Evolutionary conservation across 2,888 invertebrate species (phyloP).

Genomic region (Mesochorus sp.): DNA sequence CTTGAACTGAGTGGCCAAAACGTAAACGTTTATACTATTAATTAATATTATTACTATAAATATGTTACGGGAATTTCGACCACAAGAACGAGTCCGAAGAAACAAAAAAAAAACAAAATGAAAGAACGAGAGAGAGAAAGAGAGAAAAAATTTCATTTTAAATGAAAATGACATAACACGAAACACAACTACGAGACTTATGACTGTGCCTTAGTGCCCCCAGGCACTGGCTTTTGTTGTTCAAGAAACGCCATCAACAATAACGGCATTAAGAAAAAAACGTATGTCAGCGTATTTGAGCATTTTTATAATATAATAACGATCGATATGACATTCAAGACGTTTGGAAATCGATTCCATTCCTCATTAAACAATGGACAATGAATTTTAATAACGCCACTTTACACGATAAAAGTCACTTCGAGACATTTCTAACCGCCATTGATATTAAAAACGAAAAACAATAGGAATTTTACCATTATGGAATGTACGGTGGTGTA

Average conservation of each 20-base stretch:
- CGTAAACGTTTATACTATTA: slow-evolving; percentile 80
- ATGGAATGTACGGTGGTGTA: no score
- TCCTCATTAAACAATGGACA: no score
- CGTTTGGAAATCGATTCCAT: no score
- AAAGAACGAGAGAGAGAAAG: neutral
- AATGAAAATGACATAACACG: slow-evolving; percentile 22
- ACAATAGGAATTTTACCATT: no score
- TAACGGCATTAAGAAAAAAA: slow-evolving; percentile 66
- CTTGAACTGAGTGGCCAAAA: slow-evolving; percentile 81
- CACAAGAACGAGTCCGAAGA: neutral
- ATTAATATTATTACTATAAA: slow-evolving; percentile 55
- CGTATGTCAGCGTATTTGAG: slow-evolving; percentile 70
- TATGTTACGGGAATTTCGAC: slow-evolving; percentile 44
- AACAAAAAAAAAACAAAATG: no score
- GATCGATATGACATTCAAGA: no score
- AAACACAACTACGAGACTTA: slow-evolving; percentile 74
- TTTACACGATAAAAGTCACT: no score
- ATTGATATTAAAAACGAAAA: no score
- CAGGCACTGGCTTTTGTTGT: slow-evolving; percentile 72
- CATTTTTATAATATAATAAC: slow-evolving; percentile 59
- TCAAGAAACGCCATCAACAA: slow-evolving; percentile 67
- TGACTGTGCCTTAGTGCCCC: slow-evolving; percentile 80
- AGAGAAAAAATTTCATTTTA: slow-evolving; percentile 41
- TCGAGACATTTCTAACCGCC: no score
- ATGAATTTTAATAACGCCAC: no score